Conservation (phyloP, 2,888 invertebrate genomes). For the Panzeria rudis region DNA sequence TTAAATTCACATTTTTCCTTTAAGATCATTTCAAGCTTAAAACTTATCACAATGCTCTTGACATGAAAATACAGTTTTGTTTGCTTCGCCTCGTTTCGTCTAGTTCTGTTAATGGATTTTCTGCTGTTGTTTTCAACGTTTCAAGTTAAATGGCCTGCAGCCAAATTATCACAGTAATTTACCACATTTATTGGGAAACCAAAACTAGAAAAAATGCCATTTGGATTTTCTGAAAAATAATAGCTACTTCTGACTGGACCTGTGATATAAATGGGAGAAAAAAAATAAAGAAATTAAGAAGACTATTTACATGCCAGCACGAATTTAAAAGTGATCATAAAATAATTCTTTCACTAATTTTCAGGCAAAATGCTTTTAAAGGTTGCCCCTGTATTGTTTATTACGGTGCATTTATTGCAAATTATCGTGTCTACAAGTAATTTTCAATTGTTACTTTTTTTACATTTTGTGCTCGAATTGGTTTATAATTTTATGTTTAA, state of each 20-base stretch:
- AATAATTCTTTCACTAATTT: constrained; percentile 26
- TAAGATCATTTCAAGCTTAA: constrained; percentile 19
- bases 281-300: neutral
- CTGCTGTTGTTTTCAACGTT: constrained; percentile 6
- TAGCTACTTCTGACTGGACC: neutral
- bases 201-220: constrained; percentile 17
- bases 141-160: constrained; percentile 37
- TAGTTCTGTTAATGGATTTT: constrained; percentile 49
- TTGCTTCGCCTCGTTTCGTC: neutral
- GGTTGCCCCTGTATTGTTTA: constrained; percentile 27
- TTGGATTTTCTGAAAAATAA: constrained; percentile 9
- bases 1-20: constrained; percentile 67
- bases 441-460: constrained; percentile 47
- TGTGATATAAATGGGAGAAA: neutral
- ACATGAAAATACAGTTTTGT: constrained; percentile 6
- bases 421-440: constrained; percentile 68
- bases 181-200: constrained; percentile 53
- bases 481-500: constrained; percentile 61
- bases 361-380: constrained; percentile 13
- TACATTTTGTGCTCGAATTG: constrained; percentile 20
- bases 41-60: constrained; percentile 61
- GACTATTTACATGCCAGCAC: constrained; percentile 58
- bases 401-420: constrained; percentile 44
- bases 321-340: constrained; percentile 42
- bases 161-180: constrained; percentile 64